Percentiles rank a stretch among this genome's conserved stretches.
Evolutionary conservation across 2,888 invertebrate species (phyloP).

Genomic region (Liopterus haemorrhoidalis): DNA sequence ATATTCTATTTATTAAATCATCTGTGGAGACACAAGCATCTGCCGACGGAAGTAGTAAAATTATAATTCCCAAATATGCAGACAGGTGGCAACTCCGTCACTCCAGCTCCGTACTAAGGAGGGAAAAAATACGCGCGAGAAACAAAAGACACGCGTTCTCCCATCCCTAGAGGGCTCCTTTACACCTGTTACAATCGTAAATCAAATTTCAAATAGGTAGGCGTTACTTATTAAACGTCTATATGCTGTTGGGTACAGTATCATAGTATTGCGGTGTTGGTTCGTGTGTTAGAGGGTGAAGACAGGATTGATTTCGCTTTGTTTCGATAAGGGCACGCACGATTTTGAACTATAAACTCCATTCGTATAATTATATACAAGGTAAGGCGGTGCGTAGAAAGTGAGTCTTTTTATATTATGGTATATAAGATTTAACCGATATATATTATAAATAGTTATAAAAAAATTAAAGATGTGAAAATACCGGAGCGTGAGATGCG

Average conservation of each 20-base stretch:
- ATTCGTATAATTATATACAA: constrained; percentile 22
- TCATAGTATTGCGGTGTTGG: constrained; percentile 11
- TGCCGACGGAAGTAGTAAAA: constrained; percentile 42
- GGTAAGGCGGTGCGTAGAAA: constrained; percentile 33
- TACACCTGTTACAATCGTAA: constrained; percentile 36
- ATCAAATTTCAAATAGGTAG: constrained; percentile 45
- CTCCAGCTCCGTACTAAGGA: neutral
- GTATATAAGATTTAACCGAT: constrained; percentile 17
- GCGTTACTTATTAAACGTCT: constrained; percentile 42
- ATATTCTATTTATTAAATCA: neutral
- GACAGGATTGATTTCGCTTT: too few relatives aligned
- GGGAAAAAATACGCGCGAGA: too few relatives aligned
- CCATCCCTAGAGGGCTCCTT: constrained; percentile 21
- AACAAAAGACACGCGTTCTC: constrained; percentile 18
- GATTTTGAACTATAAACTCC: constrained; percentile 22
- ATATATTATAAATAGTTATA: constrained; percentile 25
- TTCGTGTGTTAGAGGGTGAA: too few relatives aligned
- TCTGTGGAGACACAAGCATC: constrained; percentile 33
- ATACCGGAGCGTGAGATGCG: constrained; percentile 25
- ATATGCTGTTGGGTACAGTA: constrained; percentile 15
- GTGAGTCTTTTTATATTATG: constrained; percentile 39
- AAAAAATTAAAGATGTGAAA: constrained; percentile 21
- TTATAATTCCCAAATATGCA: constrained; percentile 36
- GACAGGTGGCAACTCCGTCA: constrained; percentile 39
- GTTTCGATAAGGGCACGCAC: neutral